Evolutionary conservation across 1,140 invertebrate genomes (phyloP), one percentile per base, ranked within the genome.

Genomic region (Steinernema khuongi): DNA sequence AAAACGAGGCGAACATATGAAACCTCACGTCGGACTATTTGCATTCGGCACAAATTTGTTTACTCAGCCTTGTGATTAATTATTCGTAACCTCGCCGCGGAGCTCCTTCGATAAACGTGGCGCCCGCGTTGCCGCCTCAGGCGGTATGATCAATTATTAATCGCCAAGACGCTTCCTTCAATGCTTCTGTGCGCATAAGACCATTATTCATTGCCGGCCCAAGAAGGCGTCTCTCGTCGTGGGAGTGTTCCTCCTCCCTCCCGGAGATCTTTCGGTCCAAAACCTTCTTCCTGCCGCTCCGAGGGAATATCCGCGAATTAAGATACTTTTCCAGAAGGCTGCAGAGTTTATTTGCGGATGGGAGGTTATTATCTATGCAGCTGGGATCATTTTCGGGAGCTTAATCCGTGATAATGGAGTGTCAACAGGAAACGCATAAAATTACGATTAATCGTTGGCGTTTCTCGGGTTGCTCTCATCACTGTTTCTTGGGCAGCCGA

Each of bases 101-200:
- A 7, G 36, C 36, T 7, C 36, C 7, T n/a, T 41, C 36, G 36
- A 7, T 7, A 41, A 60, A 60, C 14, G 22, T 60, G 19, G 50
- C 19, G 50, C 50, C 50, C 22, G 50, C 4, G 2, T 14, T 14
- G 7, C 11, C 4, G 50, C 11, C 50, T 22, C 26, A 60, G 11
- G 50, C 50, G 50, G 14, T 60, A 60, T 60, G 50, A 60, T 60
- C 22, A 60, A 60, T 60, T 60, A 60, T 60, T 60, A 60, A 60
- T 60, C 50, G 50, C 50, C 4, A 22, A 7, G 50, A 26, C 50
- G 11, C 50, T 60, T 60, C 50, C 50, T 60, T 22, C 26, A 14
- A 14, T 26, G 4, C 50, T 17, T 60, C 50, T n/a, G 11, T 22
- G 50, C 50, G 22, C 22, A 60, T 60, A 60, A 60, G 50, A 60